Evolutionary conservation across 2,888 invertebrate genomes (phyloP), one percentile per base, ranked within the genome.

Genomic region (Piscicola geometra): DNA sequence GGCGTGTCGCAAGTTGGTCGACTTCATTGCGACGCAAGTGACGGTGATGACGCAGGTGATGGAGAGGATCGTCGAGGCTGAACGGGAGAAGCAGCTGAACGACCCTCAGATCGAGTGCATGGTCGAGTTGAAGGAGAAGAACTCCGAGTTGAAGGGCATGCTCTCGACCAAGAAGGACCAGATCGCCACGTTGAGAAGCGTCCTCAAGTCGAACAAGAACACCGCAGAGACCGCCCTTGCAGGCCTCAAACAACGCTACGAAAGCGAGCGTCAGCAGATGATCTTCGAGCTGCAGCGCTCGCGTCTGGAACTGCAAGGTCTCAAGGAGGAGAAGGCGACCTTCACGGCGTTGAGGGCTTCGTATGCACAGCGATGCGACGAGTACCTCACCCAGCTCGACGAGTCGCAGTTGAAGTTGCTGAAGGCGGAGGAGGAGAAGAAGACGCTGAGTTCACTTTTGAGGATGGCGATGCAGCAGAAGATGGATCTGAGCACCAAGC

Each of bases 291-390:
- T 97, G 93, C 90, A 94, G 86, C 95, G 95, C 85, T 88, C 98
- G 82, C 88, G 99, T 81, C 94, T 95, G 87, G 99, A 99, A 87
- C 89, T 99, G 79, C 90, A 98, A 81, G 89, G 93, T 83, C 89
- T 99, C 81, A 99, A 99, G 86, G 98, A 99, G 86, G 98, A 98
- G 86, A 98, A 98, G 5, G 99, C 98, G 52, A 98, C 98, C 0
- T 99, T 99, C 81, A 83, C 88, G 90, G 95, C 96, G 88, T 88
- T 98, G 79, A 91, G 99, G 82, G 97, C 98, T 77, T 97, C 98
- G 96, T 99, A 98, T 87, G 97, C 95, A 78, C 97, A 98, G 77
- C 91, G 98, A 72, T 97, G 97, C 87, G 99, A 99, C 87, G 99
- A 99, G 87, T 96, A 98, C 87, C 95, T 95, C 78, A 96, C 97